These are phyloP conservation scores for Lucilia sericata DNA, from an alignment of 1,140 invertebrate species.

Conservation along the genomic window DNA sequence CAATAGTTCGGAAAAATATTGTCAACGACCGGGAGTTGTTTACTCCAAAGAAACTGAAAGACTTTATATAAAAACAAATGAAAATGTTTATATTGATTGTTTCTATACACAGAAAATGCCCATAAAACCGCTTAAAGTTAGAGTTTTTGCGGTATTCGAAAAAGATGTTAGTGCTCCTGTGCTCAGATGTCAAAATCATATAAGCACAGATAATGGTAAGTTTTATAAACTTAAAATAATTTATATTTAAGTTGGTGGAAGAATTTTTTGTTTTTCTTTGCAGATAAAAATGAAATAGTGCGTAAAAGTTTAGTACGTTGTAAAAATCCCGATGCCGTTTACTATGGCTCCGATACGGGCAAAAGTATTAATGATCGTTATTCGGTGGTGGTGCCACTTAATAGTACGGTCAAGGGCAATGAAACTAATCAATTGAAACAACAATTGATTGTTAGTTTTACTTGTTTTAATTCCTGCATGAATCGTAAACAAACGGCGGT, in stretches of 20 bases:
- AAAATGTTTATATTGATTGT: conserved; percentile 59
- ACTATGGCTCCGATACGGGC: conserved; percentile 56
- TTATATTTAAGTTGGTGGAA: too few species aligned
- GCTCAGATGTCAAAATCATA: conserved; percentile 63
- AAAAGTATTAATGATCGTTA: conserved; percentile 63
- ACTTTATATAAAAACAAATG: conserved; percentile 60
- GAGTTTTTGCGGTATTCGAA: conserved; percentile 58
- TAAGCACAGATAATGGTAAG: conserved; percentile 55
- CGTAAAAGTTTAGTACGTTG: conserved; percentile 58
- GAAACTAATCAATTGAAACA: conserved; percentile 51
- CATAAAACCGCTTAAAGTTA: conserved; percentile 57
- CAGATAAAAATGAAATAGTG: conserved; percentile 46
- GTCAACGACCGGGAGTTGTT: background rate
- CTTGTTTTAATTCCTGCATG: conserved; percentile 64
- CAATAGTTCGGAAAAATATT: conserved; percentile 48
- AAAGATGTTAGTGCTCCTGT: conserved; percentile 63
- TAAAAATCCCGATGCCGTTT: conserved; percentile 58
- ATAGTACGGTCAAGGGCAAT: conserved; percentile 46
- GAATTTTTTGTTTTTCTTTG: background rate
- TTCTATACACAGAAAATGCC: conserved; percentile 57
- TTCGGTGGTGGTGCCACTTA: conserved; percentile 60
- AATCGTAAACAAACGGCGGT: conserved; percentile 60
- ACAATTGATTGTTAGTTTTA: conserved; percentile 61
- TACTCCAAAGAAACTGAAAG: conserved; percentile 55
- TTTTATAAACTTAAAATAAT: background rate